These are phyloP conservation scores for Therioaphis trifolii DNA, from an alignment of 2,888 invertebrate genomes.

Conservation along the genomic window DNA sequence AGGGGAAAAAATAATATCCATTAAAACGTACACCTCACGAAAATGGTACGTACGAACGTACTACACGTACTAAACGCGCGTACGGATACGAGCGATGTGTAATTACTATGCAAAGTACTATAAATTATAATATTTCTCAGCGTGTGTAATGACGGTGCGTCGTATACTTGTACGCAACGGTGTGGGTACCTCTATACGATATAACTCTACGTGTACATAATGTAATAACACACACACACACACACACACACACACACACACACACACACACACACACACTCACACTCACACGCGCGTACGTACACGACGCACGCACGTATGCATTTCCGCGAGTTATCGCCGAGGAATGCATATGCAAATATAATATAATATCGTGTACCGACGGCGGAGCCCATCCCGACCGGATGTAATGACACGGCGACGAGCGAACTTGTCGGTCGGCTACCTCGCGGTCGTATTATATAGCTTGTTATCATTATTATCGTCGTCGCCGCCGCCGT, in stretches of 20 bases:
- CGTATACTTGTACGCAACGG: background rate
- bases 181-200: background rate
- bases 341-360: background rate
- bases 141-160: background rate
- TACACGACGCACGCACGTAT: background rate
- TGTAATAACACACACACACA: too few species aligned
- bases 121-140: too few species aligned
- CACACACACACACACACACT: too few species aligned
- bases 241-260: too few species aligned
- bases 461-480: background rate
- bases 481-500: too few species aligned
- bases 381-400: background rate
- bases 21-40: conserved; percentile 1
- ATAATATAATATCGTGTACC: background rate
- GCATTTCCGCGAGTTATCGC: background rate
- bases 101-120: conserved; percentile 17
- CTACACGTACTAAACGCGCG: conserved; percentile 3
- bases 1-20: background rate
- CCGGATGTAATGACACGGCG: too few species aligned
- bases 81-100: background rate
- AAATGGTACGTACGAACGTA: too few species aligned
- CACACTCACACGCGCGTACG: too few species aligned
- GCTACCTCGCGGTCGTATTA: background rate
- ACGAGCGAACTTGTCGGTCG: background rate
- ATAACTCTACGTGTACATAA: background rate